These are phyloP conservation scores for Leuctra nigra DNA, from an alignment of 2,888 invertebrate genomes.

Conservation along the genomic window DNA sequence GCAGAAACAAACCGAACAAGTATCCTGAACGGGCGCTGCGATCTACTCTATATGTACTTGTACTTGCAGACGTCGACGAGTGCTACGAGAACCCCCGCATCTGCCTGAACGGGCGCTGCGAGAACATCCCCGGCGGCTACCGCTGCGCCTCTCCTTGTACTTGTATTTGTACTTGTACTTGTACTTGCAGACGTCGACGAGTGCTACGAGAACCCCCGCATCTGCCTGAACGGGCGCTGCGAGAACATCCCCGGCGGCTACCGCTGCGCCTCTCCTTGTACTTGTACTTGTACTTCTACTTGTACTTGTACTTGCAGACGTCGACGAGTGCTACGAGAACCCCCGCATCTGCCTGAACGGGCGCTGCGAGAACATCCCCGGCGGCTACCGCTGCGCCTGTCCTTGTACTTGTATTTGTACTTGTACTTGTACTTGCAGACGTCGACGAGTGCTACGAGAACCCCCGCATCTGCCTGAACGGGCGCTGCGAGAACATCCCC, in stretches of 20 bases:
- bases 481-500: conserved; percentile 69
- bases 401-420: too few species aligned
- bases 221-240: conserved; percentile 73
- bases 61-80: conserved; percentile 71
- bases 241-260: conserved; percentile 68
- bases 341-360: conserved; percentile 70
- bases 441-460: conserved; percentile 63
- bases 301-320: too few species aligned
- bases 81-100: conserved; percentile 62
- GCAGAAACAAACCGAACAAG: too few species aligned
- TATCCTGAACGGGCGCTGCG: too few species aligned
- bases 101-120: conserved; percentile 72
- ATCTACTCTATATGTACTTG: too few species aligned
- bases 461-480: conserved; percentile 69
- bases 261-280: conserved; percentile 61
- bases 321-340: conserved; percentile 68
- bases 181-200: conserved; percentile 73
- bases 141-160: conserved; percentile 62
- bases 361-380: conserved; percentile 66
- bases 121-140: conserved; percentile 67
- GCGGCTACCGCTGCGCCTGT: conserved; percentile 64
- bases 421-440: too few species aligned
- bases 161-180: too few species aligned
- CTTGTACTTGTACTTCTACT: too few species aligned
- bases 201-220: conserved; percentile 60